Base-by-base conservation (phyloP, 1,140 invertebrate genomes). In the Diabrotica virgifera region DNA sequence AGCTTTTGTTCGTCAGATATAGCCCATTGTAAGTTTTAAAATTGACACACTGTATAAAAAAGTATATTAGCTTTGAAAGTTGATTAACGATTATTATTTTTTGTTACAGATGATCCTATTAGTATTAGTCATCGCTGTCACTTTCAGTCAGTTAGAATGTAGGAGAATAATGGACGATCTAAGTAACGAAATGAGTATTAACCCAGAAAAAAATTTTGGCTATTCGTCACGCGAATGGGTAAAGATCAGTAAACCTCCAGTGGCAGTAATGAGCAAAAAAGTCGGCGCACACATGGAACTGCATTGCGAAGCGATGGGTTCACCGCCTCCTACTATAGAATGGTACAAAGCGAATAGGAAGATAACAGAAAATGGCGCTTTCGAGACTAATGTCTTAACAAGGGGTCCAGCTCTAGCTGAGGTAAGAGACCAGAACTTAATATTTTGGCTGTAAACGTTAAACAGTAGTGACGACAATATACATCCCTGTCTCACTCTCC, bases 291-390 rank as follows among this genome's bases (percentile, higher is more conserved):
- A 80, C 0, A 59, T 90, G 0, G 86, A 89, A 71, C 80, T 91
- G 0, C 83, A 82, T 36, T 92, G 89, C 72, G 86, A 89, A 70
- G 87, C 87, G 2, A 80, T 84, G 68, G 89, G 87, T 1, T 85
- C 85, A 9, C 88, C 88, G 40, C 82, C 87, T 37, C 89, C 89
- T n/a, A 83, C 80, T 52, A 81, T 91, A 35, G 82, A 85, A 66
- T 92, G 89, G 89, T 81, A 88, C 54, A 85, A 82, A 52, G 87
- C 86, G 59, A 80, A 83, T 24, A 78, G 82, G 37, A 83, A 84
- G 0, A 76, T 86, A 40, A 83, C 84, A 53, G 82, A 88, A 73
- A 74, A 77, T 58, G 76, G 77, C 59, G 78, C 79, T 37, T 77
- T 79, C 67, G 82, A 83, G 57, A 82, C 82, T 6, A 86, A 85